These are phyloP conservation scores for Drosophila borborema DNA, from an alignment of 2,888 invertebrate species.

Conservation along the genomic window DNA sequence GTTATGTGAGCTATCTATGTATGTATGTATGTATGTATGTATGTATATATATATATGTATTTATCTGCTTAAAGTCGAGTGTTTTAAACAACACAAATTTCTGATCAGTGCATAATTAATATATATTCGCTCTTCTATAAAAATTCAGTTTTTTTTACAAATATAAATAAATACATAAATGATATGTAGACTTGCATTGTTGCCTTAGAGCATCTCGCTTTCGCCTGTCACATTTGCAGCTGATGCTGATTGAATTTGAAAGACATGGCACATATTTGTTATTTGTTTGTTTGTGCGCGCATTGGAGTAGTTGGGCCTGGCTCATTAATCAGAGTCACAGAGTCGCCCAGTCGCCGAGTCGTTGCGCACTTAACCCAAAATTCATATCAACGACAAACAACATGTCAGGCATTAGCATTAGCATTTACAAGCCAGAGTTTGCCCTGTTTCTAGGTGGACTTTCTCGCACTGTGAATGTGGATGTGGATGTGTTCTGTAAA, in stretches of 20 bases:
- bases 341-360: background rate
- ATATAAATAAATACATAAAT: background rate
- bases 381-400: conserved; percentile 34
- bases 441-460: conserved; percentile 26
- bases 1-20: background rate
- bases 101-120: background rate
- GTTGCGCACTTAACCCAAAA: conserved; percentile 49
- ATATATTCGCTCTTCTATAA: too few relatives aligned
- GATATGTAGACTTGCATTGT: background rate
- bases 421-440: conserved; percentile 37
- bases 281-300: background rate
- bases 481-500: background rate
- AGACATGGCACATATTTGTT: conserved; percentile 6
- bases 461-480: conserved; percentile 27
- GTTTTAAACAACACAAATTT: background rate
- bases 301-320: conserved; percentile 10
- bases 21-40: background rate
- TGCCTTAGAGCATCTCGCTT: background rate
- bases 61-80: background rate
- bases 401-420: conserved; percentile 54
- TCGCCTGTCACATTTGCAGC: conserved; percentile 2
- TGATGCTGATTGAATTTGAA: conserved; percentile 14
- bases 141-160: too few relatives aligned
- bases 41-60: background rate
- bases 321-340: conserved; percentile 32